Evolutionary conservation across 2,113 vertebrate genomes (phyloP).

Genomic region (Oreocharis arfaki): DNA sequence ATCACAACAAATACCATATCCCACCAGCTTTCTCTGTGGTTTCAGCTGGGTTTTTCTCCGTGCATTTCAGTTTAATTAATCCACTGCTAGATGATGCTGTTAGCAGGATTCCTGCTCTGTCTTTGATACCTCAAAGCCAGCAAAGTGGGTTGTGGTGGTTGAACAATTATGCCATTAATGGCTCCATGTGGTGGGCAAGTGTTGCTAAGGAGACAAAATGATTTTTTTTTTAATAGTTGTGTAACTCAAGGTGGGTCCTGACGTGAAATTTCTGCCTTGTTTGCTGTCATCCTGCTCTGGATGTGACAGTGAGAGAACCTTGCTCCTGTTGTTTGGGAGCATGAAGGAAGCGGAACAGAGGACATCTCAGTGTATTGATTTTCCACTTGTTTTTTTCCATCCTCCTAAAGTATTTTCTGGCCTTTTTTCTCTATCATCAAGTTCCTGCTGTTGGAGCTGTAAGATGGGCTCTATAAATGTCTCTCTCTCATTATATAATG

Average conservation of each 20-base stretch:
- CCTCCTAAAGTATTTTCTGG: not conserved
- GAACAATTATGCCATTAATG: conserved; percentile 46
- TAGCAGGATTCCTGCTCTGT: conserved; percentile 18
- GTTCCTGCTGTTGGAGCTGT: not conserved
- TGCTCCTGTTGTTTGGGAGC: not conserved
- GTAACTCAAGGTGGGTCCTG: conserved; percentile 16
- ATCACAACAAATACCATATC: not conserved
- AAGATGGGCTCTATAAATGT: not conserved
- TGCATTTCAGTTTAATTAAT: conserved; percentile 30
- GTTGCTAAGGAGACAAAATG: conserved; percentile 22
- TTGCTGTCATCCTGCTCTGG: not conserved
- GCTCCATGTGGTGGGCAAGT: not conserved
- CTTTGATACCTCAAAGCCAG: conserved; percentile 25
- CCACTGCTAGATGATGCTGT: not conserved
- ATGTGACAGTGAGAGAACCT: not conserved
- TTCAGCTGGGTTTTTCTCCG: not conserved
- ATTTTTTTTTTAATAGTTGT: not conserved
- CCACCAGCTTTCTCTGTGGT: not conserved
- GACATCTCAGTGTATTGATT: not conserved
- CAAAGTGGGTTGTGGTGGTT: not conserved
- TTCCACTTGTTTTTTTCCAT: not conserved
- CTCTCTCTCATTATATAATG: not conserved
- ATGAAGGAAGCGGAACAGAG: not conserved
- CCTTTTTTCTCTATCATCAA: not conserved
- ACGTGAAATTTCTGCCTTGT: conserved; percentile 11